These are phyloP conservation scores for Phasia obesa DNA, from an alignment of 2,888 invertebrate species.

Conservation along the genomic window DNA sequence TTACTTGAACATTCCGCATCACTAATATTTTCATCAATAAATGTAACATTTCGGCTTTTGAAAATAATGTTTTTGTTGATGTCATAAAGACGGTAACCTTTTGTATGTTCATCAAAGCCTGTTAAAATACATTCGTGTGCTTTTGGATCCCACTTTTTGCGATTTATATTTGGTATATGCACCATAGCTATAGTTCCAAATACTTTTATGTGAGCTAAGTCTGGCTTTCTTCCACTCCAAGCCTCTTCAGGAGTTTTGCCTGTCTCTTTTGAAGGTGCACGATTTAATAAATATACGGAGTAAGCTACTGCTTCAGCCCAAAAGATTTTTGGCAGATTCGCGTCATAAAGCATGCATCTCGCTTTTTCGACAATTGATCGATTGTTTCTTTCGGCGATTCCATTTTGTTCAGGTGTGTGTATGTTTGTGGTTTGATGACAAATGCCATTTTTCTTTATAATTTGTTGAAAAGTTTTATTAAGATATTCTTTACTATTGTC, in stretches of 20 bases:
- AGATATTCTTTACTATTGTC: slow-evolving; percentile 21
- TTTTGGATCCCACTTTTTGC: slow-evolving; percentile 61
- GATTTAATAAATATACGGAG: slow-evolving; percentile 69
- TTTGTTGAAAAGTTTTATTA: slow-evolving; percentile 21
- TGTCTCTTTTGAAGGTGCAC: slow-evolving; percentile 48
- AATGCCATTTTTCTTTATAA: slow-evolving; percentile 19
- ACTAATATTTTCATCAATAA: no score
- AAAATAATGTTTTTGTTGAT: not conserved
- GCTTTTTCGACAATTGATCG: slow-evolving; percentile 71
- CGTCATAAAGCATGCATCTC: slow-evolving; percentile 69
- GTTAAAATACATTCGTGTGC: slow-evolving; percentile 53
- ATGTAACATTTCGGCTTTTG: no score
- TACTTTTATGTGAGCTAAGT: slow-evolving; percentile 49
- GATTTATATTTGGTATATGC: slow-evolving; percentile 46
- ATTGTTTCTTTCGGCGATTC: slow-evolving; percentile 62
- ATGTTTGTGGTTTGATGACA: slow-evolving; percentile 19
- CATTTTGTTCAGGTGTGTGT: slow-evolving; percentile 56
- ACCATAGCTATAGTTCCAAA: slow-evolving; percentile 42
- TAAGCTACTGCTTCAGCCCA: slow-evolving; percentile 73
- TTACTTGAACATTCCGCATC: no score
- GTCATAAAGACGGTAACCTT: slow-evolving; percentile 54
- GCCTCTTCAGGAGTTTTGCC: slow-evolving; percentile 55
- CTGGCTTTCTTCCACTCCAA: slow-evolving; percentile 56
- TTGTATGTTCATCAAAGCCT: slow-evolving; percentile 59
- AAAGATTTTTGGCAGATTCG: slow-evolving; percentile 50